A percentile compares a stretch with the other conserved stretches of the same genome.
Conservation (phyloP, 2,797 vertebrate species). For the Scolopax rusticola region DNA sequence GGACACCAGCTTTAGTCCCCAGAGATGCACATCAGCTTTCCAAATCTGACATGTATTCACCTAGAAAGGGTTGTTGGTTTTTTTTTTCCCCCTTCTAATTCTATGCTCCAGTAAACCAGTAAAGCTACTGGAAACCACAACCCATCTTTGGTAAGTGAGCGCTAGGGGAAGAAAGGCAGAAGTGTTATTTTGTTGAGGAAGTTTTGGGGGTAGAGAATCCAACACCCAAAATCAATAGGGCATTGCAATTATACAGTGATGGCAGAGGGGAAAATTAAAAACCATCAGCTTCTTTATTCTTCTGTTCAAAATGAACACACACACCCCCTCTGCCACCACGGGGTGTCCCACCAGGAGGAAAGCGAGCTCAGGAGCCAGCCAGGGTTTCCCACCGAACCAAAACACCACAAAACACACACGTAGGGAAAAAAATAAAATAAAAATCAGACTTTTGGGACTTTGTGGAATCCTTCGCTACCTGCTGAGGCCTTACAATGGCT, state of each 20-base stretch:
- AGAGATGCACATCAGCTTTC: background rate
- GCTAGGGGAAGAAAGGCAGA: constrained; percentile 37
- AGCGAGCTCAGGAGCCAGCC: constrained; percentile 14
- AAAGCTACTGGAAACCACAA: constrained; percentile 31
- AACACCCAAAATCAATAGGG: constrained; percentile 15
- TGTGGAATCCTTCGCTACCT: constrained; percentile 53
- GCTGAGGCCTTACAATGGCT: constrained; percentile 44
- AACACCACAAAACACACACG: background rate
- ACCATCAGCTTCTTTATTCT: background rate
- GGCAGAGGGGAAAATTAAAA: background rate
- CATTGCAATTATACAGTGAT: constrained; percentile 44
- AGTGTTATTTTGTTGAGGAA: constrained; percentile 20
- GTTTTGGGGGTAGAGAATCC: constrained; percentile 16
- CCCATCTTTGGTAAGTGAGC: background rate
- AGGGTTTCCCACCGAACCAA: constrained; percentile 50
- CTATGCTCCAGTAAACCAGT: background rate
- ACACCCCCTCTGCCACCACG: background rate
- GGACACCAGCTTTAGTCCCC: background rate
- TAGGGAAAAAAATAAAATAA: background rate
- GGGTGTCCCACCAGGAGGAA: constrained; percentile 2
- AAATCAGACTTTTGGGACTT: constrained; percentile 7
- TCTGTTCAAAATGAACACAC: background rate
- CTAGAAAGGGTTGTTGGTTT: background rate
- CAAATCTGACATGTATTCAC: background rate
- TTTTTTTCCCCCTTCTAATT: background rate